Conservation (phyloP, 1,140 invertebrate genomes). For the Pseudachorutes palmiensis region DNA sequence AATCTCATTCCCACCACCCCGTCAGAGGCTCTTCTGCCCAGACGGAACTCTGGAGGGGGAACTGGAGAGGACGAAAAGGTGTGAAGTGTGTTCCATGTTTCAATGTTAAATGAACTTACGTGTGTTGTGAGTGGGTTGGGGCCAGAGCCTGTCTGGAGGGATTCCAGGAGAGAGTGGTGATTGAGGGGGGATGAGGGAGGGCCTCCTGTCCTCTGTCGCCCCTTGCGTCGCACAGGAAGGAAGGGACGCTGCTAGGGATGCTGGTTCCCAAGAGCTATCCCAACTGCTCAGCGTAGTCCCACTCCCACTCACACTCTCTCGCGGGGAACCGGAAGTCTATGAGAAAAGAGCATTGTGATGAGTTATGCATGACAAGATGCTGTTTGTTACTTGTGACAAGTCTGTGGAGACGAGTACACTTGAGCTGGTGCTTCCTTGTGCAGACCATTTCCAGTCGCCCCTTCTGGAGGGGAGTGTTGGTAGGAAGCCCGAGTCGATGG, state of each 20-base stretch:
- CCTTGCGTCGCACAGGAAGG: constrained; percentile 28
- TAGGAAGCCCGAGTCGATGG: constrained; percentile 24
- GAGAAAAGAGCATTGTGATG: not conserved
- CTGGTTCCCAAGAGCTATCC: constrained; percentile 36
- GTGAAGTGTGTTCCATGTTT: not conserved
- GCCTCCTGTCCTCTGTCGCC: constrained; percentile 25
- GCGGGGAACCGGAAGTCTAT: constrained; percentile 34
- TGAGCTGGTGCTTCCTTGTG: constrained; percentile 31
- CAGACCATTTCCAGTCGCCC: constrained; percentile 37
- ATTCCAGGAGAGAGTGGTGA: constrained; percentile 32
- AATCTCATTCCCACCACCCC: constrained; percentile 52
- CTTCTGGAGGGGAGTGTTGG: constrained; percentile 11
- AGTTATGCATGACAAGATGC: not conserved
- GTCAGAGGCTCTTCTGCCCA: constrained; percentile 81
- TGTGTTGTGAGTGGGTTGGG: constrained; percentile 28
- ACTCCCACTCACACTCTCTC: constrained; percentile 35
- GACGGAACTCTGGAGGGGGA: constrained; percentile 53
- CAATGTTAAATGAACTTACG: constrained; percentile 19
- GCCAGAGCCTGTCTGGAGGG: constrained; percentile 34
- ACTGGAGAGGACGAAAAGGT: constrained; percentile 11
- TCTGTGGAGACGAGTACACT: constrained; percentile 34
- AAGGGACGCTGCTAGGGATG: constrained; percentile 31
- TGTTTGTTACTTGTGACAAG: constrained; percentile 25
- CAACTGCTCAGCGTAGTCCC: constrained; percentile 36
- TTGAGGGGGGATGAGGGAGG: constrained; percentile 25